Percentiles rank a stretch among this genome's conserved stretches.
Evolutionary conservation across 1,140 invertebrate species (phyloP).

Genomic region (Venustaconcha ellipsiformis): DNA sequence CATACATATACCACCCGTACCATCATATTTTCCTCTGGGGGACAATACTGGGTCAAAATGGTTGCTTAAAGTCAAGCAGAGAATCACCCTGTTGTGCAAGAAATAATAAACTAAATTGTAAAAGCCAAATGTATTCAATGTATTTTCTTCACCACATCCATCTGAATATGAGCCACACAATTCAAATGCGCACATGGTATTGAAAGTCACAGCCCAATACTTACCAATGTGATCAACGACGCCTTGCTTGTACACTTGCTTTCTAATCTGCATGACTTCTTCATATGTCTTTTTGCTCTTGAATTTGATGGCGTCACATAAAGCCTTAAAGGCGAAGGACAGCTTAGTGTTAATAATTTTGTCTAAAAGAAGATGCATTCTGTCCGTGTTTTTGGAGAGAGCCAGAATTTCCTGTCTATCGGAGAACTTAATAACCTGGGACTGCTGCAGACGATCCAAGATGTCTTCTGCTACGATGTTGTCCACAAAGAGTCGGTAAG

Average conservation of each 20-base stretch:
- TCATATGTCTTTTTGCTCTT: slow-evolving; percentile 58
- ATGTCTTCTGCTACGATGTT: slow-evolving; percentile 55
- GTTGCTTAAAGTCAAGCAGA: no score
- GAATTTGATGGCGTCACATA: slow-evolving; percentile 56
- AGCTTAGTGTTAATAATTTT: slow-evolving; percentile 41
- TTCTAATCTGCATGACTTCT: slow-evolving; percentile 40
- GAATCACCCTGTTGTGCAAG: no score
- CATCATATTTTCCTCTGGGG: no score
- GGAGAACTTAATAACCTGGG: slow-evolving; percentile 52
- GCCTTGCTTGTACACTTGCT: slow-evolving; percentile 51
- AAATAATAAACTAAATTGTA: no score
- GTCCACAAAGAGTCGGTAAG: slow-evolving; percentile 48
- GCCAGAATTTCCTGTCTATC: slow-evolving; percentile 54
- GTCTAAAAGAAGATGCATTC: slow-evolving; percentile 46
- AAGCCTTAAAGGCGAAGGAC: slow-evolving; percentile 45
- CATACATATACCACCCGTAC: no score
- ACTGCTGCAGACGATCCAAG: slow-evolving; percentile 56
- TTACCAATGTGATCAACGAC: slow-evolving; percentile 49
- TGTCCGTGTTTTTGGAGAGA: slow-evolving; percentile 46
- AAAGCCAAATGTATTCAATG: no score
- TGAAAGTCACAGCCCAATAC: slow-evolving; percentile 1
- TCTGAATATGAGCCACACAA: no score
- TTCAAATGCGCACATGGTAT: no score
- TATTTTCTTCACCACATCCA: no score
- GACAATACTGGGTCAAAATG: no score